Evolutionary conservation across 92 coral and sea anemone species (phyloP).

Genomic region (Heliopora coerulea): DNA sequence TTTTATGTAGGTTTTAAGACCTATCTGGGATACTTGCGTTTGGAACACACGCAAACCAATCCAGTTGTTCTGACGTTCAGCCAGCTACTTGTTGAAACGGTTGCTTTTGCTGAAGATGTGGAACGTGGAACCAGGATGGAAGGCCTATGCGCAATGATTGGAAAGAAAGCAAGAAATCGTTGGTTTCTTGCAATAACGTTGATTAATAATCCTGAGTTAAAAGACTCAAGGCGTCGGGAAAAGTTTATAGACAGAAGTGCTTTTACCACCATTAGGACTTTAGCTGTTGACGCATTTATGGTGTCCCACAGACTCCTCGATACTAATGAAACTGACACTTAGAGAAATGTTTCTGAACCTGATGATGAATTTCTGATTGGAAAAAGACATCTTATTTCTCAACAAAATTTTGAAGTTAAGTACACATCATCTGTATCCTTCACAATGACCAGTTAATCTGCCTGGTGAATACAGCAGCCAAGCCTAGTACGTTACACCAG

Average conservation of each 20-base stretch:
- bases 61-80: conserved; percentile 80
- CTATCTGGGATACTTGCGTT: conserved; percentile 71
- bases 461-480: no score
- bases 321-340: neutral
- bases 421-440: no score
- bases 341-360: no score
- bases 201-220: conserved; percentile 63
- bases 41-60: conserved; percentile 87
- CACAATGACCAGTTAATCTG: no score
- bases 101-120: neutral
- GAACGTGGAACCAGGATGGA: neutral
- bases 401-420: no score
- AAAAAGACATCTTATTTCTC: no score
- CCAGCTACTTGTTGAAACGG: conserved; percentile 41
- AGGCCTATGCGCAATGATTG: neutral
- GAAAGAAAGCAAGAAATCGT: conserved; percentile 55
- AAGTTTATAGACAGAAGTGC: no score
- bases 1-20: conserved; percentile 67
- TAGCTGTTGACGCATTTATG: neutral
- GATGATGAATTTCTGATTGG: no score
- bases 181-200: conserved; percentile 64
- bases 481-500: no score
- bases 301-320: neutral
- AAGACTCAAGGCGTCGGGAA: conserved; percentile 50
- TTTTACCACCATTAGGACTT: neutral